Base-by-base conservation (phyloP, 2,888 invertebrate species). In the Polyploca ridens region DNA sequence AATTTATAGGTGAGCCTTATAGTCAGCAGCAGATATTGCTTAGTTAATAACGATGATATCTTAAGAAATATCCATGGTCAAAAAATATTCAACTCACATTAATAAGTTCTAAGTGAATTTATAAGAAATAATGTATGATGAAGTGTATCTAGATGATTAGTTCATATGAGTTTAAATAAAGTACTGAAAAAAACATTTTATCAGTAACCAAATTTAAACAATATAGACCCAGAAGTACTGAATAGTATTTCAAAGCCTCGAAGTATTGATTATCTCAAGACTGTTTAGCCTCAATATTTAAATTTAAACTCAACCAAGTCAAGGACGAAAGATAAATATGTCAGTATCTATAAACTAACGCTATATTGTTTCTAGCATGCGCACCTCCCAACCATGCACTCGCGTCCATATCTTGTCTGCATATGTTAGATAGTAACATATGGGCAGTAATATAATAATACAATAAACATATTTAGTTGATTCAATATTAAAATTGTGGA, bases 351-450 rank as follows among this genome's bases (percentile, higher is more conserved):
- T 49, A 16, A 49, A 49, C 10, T 13, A 68, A 69, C 69, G 69
- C 33, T 38, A 57, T 14, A 62, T 60, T 41, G 57, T 60, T 49
- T 54, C 66, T 19, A 60, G 16, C 63, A 46, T 63, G 41, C 61
- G 44, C 67, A 62, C 16, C 58, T 38, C 72, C 67, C 62, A 65
- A 66, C 64, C 65, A 65, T 81, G 77, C 80, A 81, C 74, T 74
- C 66, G 68, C 73, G 64, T 69, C 71, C 78, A 77, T 83, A 83
- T 83, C 82, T 82, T 79, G 76, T 78, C 72, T 75, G 75, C 74
- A 68, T 75, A 71, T 71, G 81, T 77, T 77, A 86, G 79, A 77
- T 73, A 74, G 75, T 75, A 64, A 75, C 76, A 75, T 72, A 77
- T 75, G 74, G 65, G 68, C 68, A 75, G 76, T 76, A 78, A 76